Base-by-base conservation (phyloP, 2,797 vertebrate species). In the Taenioides sp. region DNA sequence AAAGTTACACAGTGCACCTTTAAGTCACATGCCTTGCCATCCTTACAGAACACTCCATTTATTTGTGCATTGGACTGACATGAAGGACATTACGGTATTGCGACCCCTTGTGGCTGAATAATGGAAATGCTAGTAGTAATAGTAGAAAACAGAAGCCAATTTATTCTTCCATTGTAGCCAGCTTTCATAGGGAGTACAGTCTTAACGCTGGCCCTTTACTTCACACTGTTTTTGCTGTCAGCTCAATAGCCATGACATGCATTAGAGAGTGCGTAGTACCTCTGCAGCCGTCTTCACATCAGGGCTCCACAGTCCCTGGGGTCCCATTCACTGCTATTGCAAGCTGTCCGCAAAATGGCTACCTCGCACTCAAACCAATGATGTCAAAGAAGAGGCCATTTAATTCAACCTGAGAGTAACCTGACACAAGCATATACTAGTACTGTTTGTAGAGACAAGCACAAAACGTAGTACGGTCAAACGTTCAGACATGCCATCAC, bases 391-490 rank as follows among this genome's bases (percentile, higher is more conserved):
- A 65, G 69, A n/a, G 55, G 54, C 47, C 34, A 47, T 16, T 23
- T 52, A 28, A 65, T 54, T 43, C n/a, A 47, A 0, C 63, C 63
- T 14, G 37, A 7, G 37, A 6, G n/a, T 2, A 0, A 71, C 16
- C 70, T n/a, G 0, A 23, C 58, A 31, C 63, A 22, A 27, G 58
- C 62, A 27, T 49, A 37, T 7, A 37, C 7, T 9, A 10, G 34
- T 20, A 14, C 55, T 67, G 40, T 14, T 59, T 75, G 68, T 52
- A 11, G 23, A 76, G 67, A 83, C 82, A 86, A 89, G 86, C 88
- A 91, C 87, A 91, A 86, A 3, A 59, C 54, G 50, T 12, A 59
- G 1, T 1, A 11, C 0, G 10, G 18, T 37, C 31, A 62, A 37
- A 62, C 0, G 60, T 62, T 62, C 12, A 20, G 60, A 62, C 60